Evolutionary conservation across 2,888 invertebrate genomes (phyloP).

Genomic region (Aplocera efformata): DNA sequence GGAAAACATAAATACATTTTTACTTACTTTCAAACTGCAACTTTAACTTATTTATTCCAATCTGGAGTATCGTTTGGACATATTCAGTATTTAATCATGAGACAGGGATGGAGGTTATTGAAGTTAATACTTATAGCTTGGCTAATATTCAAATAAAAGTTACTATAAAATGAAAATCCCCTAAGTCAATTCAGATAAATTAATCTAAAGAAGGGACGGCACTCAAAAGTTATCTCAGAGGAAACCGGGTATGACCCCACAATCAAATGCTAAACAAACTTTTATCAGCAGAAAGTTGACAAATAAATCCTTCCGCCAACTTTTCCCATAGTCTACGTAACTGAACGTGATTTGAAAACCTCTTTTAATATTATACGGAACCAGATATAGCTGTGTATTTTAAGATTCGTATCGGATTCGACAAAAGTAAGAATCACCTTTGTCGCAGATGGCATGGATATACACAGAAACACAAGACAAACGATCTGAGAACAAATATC

Average conservation of each 20-base stretch:
- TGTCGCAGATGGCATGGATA: no score
- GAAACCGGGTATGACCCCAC: slow-evolving; percentile 63
- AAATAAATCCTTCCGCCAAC: slow-evolving; percentile 71
- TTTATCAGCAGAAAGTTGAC: slow-evolving; percentile 76
- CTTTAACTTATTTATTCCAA: no score
- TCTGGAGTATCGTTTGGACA: no score
- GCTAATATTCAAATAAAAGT: slow-evolving; percentile 23
- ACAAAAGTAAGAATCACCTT: slow-evolving; percentile 7
- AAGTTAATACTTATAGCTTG: no score
- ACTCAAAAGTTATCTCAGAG: slow-evolving; percentile 41
- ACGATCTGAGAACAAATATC: no score
- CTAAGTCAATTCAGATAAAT: slow-evolving; percentile 47
- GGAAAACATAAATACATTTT: no score
- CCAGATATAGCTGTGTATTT: slow-evolving; percentile 21
- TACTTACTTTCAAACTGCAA: no score
- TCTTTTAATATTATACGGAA: slow-evolving; percentile 38
- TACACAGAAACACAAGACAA: slow-evolving; percentile 8
- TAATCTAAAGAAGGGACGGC: slow-evolving; percentile 47
- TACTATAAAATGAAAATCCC: slow-evolving; percentile 34
- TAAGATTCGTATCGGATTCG: slow-evolving; percentile 5
- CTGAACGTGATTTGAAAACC: slow-evolving; percentile 48
- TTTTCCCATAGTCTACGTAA: slow-evolving; percentile 64
- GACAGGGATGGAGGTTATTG: no score
- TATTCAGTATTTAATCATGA: no score
- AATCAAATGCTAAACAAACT: slow-evolving; percentile 76